phyloP scores from a whole-genome alignment of 2,797 vertebrate genomes.

The Calcarius lapponicus region DNA sequence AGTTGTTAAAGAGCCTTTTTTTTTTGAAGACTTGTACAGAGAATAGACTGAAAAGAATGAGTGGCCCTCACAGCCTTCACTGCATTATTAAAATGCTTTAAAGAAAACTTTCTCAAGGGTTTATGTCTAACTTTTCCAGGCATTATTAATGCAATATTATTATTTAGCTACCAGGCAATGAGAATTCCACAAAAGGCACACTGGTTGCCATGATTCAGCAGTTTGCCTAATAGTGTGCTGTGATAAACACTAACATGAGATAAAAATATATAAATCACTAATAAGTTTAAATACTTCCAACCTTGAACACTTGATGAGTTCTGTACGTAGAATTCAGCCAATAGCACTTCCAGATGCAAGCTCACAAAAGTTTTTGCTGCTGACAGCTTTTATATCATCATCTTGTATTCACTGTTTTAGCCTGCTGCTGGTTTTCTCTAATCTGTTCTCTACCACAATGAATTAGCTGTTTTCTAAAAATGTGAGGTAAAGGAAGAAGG shows the following conservation, averaged over 20 bases:
- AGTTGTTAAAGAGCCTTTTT: neutral
- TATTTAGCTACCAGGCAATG: neutral
- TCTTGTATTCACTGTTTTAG: neutral
- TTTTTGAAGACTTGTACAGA: neutral
- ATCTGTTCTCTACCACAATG: neutral
- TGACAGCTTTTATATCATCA: neutral
- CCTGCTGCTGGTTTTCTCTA: neutral
- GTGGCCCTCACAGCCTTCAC: neutral
- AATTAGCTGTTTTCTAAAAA: neutral
- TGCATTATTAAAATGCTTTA: neutral
- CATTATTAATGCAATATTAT: neutral
- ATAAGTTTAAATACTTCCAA: neutral
- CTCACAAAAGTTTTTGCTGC: neutral
- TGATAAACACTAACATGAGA: neutral
- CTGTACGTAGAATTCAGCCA: neutral
- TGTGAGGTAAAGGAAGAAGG: neutral
- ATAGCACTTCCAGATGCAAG: neutral
- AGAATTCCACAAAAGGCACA: neutral
- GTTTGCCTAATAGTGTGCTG: neutral
- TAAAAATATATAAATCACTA: neutral
- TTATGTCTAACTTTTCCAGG: neutral
- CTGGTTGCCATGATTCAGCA: neutral
- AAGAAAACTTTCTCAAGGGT: neutral
- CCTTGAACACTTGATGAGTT: rapidly evolving
- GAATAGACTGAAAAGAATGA: neutral